Evolutionary conservation across 2,113 vertebrate genomes (phyloP), one percentile per base, ranked within the genome.

Genomic region (Mola mola): DNA sequence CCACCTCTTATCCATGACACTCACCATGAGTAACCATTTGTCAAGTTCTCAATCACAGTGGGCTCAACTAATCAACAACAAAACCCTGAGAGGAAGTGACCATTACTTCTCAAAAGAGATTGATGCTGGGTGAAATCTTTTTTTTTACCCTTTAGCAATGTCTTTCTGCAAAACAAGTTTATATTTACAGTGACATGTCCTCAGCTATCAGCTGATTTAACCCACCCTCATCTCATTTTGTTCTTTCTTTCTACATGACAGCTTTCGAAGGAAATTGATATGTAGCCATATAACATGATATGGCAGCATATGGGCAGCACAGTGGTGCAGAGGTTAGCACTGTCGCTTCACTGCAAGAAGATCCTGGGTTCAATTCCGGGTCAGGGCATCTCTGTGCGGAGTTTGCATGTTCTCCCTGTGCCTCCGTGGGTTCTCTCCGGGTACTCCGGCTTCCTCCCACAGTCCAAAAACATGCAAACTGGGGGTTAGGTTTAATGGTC

Each of bases 101-200:
- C 86, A 85, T 86, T 89, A 86, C 78, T 67, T 89, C 84, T 59
- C 76, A 82, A 78, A 75, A 85, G 65, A 73, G 76, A 87, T 79
- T 84, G 80, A 87, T 88, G 76, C 36, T 0, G 6, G 37, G 44
- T 33, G 3, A 52, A 74, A 55, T 66, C 5, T 21, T 75, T 69
- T 79, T 75, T 61, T 78, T 84, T 77, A 48, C 47, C 53, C 47
- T 29, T 63, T 49, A 57, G 74, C 53, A 48, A 65, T 38, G 50
- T 40, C 59, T 62, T 76, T 48, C 77, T 66, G 57, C 34, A 34
- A 19, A 77, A 71, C 59, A 71, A 81, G 73, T 77, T 75, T 67
- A 75, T 67, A 78, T 57, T 65, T 73, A 62, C 43, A 55, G 38
- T 60, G 57, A 78, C 56, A 81, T 31, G 19, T 56, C 63, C 53